These are phyloP conservation scores for Xiphophorus maculatus DNA, from an alignment of 2,113 vertebrate species.

Conservation along the genomic window DNA sequence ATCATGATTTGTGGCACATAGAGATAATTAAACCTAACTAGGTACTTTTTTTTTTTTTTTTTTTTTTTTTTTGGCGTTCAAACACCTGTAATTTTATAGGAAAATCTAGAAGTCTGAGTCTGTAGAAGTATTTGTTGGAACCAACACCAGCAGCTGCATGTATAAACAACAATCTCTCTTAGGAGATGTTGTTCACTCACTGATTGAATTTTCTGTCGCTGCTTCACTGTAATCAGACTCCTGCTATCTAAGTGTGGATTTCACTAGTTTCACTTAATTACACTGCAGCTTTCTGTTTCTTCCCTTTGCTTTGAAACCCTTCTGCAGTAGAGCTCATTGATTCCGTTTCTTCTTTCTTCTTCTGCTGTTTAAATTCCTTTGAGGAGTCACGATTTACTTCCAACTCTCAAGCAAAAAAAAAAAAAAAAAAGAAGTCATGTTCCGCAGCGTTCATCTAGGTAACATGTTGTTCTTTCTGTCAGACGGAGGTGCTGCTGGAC, in stretches of 20 bases:
- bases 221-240: conserved; percentile 23
- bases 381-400: not conserved
- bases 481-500: conserved; percentile 71
- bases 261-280: conserved; percentile 39
- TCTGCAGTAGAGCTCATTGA: conserved; percentile 28
- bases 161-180: not conserved
- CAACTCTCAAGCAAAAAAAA: not conserved
- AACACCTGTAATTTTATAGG: not conserved
- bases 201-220: conserved; percentile 19
- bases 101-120: not conserved
- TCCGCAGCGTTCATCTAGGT: not conserved
- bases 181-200: not conserved
- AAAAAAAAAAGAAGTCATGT: too few relatives aligned
- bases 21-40: not conserved
- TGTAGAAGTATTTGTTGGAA: not conserved
- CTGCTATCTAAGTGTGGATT: conserved; percentile 23
- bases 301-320: not conserved
- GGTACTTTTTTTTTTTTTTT: too few relatives aligned
- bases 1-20: not conserved
- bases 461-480: conserved; percentile 11
- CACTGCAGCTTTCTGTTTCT: conserved; percentile 22
- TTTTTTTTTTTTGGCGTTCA: too few relatives aligned
- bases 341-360: conserved; percentile 12
- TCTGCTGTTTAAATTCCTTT: conserved; percentile 13
- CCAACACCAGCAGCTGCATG: not conserved